These are phyloP conservation scores for Mythimna lalbum DNA, from an alignment of 2,888 invertebrate species.

Conservation along the genomic window DNA sequence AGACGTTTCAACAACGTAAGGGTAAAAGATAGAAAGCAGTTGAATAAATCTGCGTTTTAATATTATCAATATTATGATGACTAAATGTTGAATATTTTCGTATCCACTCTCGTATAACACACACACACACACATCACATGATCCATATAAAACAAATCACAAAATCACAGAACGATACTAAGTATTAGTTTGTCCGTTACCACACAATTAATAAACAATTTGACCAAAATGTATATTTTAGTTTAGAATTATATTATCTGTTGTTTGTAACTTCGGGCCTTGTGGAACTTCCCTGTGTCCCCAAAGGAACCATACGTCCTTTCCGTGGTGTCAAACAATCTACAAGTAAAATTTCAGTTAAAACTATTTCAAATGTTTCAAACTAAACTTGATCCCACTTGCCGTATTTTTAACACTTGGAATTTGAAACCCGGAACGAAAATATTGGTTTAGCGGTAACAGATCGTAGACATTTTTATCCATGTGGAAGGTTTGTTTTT, in stretches of 20 bases:
- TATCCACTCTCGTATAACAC: not conserved
- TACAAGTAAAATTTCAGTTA: slow-evolving; percentile 59
- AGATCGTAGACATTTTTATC: slow-evolving; percentile 5
- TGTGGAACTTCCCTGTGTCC: slow-evolving; percentile 44
- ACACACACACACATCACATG: no score
- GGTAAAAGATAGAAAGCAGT: not conserved
- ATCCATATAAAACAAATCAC: not conserved
- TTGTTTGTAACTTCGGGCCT: slow-evolving; percentile 38
- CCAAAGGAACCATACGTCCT: slow-evolving; percentile 53
- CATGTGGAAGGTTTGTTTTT: no score
- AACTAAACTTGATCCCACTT: slow-evolving; percentile 50
- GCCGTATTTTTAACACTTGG: slow-evolving; percentile 48
- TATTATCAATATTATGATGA: not conserved
- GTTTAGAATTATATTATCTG: slow-evolving; percentile 47
- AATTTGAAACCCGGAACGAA: slow-evolving; percentile 24
- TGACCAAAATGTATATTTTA: slow-evolving; percentile 23
- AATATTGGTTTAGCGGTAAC: slow-evolving; percentile 22
- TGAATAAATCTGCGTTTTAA: not conserved
- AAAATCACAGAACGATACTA: not conserved
- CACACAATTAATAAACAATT: slow-evolving; percentile 20
- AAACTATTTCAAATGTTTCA: slow-evolving; percentile 58
- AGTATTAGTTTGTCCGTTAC: not conserved
- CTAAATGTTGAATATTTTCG: not conserved
- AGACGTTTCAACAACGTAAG: no score
- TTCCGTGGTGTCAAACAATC: slow-evolving; percentile 53